phyloP scores from a whole-genome alignment of 2,797 vertebrate genomes.

The Schizopygopsis malacanthus region DNA sequence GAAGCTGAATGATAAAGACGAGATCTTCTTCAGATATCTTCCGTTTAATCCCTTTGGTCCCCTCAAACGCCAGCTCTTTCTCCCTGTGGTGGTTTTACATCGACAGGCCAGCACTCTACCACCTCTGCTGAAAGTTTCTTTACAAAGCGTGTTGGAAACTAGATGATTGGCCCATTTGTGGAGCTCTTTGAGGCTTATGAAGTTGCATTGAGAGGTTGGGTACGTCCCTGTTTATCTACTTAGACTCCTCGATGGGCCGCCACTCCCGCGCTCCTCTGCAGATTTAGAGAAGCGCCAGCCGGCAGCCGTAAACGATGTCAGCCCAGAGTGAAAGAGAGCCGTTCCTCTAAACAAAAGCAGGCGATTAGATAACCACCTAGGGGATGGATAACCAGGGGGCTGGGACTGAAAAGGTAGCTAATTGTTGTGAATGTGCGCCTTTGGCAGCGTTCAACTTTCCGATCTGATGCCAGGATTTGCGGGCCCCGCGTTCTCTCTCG shows the following conservation, averaged over 20 bases:
- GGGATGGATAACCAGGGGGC: constrained; percentile 59
- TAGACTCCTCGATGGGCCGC: constrained; percentile 43
- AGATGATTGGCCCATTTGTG: constrained; percentile 1
- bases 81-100: constrained; percentile 17
- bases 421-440: constrained; percentile 63
- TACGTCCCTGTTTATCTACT: constrained; percentile 54
- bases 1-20: constrained; percentile 20
- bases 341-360: constrained; percentile 61
- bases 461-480: constrained; percentile 62
- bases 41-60: constrained; percentile 14
- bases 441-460: constrained; percentile 64
- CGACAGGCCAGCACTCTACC: constrained; percentile 8
- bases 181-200: constrained; percentile 49
- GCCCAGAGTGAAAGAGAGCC: constrained; percentile 51
- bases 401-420: constrained; percentile 62
- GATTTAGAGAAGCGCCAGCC: constrained; percentile 32
- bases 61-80: neutral
- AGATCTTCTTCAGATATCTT: constrained; percentile 19
- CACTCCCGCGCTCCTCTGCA: constrained; percentile 24
- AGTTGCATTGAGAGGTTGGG: constrained; percentile 47
- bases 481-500: constrained; percentile 53
- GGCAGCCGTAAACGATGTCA: constrained; percentile 46
- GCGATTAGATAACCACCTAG: constrained; percentile 62
- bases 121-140: constrained; percentile 25
- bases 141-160: constrained; percentile 32